Evolutionary conservation across 2,113 vertebrate genomes (phyloP), one percentile per base, ranked within the genome.

Genomic region (Heliornis fulica): DNA sequence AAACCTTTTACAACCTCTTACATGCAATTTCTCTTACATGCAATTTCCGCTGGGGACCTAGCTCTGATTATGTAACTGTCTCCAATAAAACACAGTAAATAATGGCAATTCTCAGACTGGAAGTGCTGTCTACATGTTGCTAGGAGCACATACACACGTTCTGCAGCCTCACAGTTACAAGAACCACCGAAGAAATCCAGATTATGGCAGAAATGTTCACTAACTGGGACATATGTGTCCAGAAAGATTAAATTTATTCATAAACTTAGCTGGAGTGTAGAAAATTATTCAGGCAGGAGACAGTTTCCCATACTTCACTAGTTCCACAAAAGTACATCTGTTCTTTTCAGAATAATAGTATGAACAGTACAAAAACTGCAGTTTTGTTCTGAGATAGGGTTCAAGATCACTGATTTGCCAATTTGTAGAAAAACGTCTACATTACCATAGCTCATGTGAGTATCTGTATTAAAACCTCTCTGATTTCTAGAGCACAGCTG

Each of bases 281-380:
- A 36, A 72, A 40, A 13, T 15, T 21, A 60, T 40, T 72, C 31
- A 48, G 15, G 11, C 20, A 94, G 31, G 36, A 77, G 53, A n/a
- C 0, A 19, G 16, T 57, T 85, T n/a, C 28, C 32, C 17, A 2
- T 31, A 45, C 76, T 89, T 66, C 17, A 68, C 1, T 45, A 14
- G 7, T 45, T 87, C 38, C 80, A 45, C 28, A 80, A 34, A 81
- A 81, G 19, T 26, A 19, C 12, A 56, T 11, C 26, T 53, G 9
- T 80, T 92, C 61, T 40, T 7, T 56, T 83, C 40, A 76, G 29
- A 72, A 51, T 34, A 78, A 41, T 48, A 64, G 9, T 15, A n/a
- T 13, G 10, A 38, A 15, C 0, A 1, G 4, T 43, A 72, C 26
- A 79, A 76, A 40, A 15, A 61, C 16, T 1, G 1, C n/a, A 36